Evolutionary conservation across 2,113 vertebrate genomes (phyloP), one percentile per base, ranked within the genome.

Genomic region (Dromaius novaehollandiae): DNA sequence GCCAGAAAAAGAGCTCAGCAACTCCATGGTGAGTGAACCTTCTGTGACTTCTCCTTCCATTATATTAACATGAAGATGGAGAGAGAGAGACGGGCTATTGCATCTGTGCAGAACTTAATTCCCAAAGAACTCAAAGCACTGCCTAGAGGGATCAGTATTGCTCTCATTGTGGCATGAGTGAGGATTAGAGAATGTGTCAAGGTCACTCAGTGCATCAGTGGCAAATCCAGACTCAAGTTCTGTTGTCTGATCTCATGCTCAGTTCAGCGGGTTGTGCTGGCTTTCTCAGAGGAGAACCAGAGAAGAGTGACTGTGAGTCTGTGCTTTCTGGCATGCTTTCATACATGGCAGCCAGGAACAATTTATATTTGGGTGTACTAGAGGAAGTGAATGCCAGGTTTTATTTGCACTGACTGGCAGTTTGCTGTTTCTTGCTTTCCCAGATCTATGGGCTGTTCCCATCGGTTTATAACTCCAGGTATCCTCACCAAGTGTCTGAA

Each of bases 1-100:
- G 64, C 96, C 98, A 1, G 98, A 97, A 40, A 95, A 80, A 53
- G 97, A 98, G 60, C 97, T 99, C 46, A 98, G 89, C 30, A 95
- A 95, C 10, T 69, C 68, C 44, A 97, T 58, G 46, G 98, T 98
- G 90, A 96, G 97, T 30, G 13, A 61, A 32, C 24, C 38, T 44
- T 17, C 51, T 44, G 28, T 5, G 28, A 20, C 16, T 76, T 44
- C 73, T 76, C 28, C 38, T 88, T 83, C 53, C n/a, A 21, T 75
- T 34, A 16, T 17, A 1, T 34, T 44, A 56, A 11, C 4, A 11
- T 0, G 10, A 32, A 55, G 48, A 60, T 60, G 32, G 14, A 2
- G 5, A 50, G 46, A 76, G 38, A 13, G 19, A 24, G n/a, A 26
- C 4, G 9, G 12, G 11, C 42, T 17, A 9, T 6, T 63, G 66